A percentile compares a stretch with the other conserved stretches of the same genome.
phyloP scores from a whole-genome alignment of 2,888 invertebrate species.

The Clunio marinus region DNA sequence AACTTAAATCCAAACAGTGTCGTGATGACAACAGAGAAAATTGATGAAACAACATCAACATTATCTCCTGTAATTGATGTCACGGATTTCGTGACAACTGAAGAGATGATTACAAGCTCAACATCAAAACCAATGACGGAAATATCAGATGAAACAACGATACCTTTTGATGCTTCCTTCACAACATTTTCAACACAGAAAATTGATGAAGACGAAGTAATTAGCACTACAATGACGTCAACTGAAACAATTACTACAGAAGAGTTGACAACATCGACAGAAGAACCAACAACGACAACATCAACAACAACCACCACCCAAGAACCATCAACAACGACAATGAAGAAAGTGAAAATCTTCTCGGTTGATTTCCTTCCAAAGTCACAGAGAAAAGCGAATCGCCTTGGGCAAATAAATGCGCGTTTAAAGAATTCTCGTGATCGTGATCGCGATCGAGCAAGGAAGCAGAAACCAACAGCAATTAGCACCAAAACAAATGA shows the following conservation, averaged over 20 bases:
- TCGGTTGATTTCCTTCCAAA: constrained; percentile 21
- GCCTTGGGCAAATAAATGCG: not conserved
- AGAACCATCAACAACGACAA: not conserved
- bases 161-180: not conserved
- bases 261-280: not conserved
- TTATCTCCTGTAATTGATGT: constrained; percentile 18
- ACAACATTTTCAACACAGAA: not conserved
- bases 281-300: not conserved
- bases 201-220: not conserved
- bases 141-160: not conserved
- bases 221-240: not conserved
- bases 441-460: not conserved
- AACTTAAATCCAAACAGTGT: constrained; percentile 23
- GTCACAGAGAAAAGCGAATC: not conserved
- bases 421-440: not conserved
- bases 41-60: constrained; percentile 9
- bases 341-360: not conserved
- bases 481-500: not conserved
- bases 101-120: not conserved
- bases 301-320: not conserved
- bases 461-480: not conserved
- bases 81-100: not conserved
- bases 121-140: not conserved
- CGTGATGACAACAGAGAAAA: not conserved
- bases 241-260: not conserved